A percentile compares a stretch with the other conserved stretches of the same genome.
Conservation (phyloP, 2,888 invertebrate species). For the Acanthosepion esculentum region DNA sequence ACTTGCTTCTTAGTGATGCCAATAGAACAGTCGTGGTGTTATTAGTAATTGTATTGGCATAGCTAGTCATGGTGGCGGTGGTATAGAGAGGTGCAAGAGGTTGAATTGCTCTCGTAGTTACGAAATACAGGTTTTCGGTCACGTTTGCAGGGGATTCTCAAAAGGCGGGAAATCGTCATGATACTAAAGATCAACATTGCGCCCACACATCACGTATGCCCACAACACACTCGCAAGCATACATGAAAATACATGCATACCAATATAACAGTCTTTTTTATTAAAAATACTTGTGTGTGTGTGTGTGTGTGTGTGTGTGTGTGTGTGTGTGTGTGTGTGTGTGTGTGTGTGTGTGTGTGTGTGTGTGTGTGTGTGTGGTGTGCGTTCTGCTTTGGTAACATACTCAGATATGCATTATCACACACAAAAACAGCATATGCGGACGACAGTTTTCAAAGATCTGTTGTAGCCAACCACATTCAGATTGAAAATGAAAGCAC, state of each 20-base stretch:
- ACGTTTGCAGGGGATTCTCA: background rate
- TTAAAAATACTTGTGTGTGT: too few species aligned
- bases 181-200: background rate
- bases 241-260: background rate
- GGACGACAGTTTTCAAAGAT: too few species aligned
- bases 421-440: too few species aligned
- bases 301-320: too few species aligned
- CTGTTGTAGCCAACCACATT: too few species aligned
- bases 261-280: background rate
- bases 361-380: too few species aligned
- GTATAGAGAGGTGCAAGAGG: background rate
- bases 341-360: too few species aligned
- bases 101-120: background rate
- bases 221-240: background rate
- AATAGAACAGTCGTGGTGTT: background rate
- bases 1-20: background rate
- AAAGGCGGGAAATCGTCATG: background rate
- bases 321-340: too few species aligned
- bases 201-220: background rate
- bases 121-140: background rate
- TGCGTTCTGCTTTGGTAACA: too few species aligned
- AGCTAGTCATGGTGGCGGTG: background rate
- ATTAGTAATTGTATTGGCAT: conserved; percentile 33
- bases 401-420: too few species aligned
- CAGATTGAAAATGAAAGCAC: too few species aligned